These are phyloP conservation scores for Microplitis manilae DNA, from an alignment of 2,888 invertebrate genomes.

Conservation along the genomic window DNA sequence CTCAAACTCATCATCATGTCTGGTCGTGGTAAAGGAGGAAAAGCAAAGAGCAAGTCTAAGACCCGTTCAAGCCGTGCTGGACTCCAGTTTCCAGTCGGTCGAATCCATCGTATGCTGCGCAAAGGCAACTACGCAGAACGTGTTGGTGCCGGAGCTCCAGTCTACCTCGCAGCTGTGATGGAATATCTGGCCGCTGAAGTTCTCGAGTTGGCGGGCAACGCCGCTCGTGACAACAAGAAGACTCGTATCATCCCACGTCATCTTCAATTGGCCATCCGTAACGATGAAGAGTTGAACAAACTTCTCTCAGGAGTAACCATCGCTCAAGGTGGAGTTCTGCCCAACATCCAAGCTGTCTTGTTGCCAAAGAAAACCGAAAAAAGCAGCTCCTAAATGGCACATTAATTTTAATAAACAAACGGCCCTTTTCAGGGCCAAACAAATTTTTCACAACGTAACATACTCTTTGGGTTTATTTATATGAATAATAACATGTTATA, in stretches of 20 bases:
- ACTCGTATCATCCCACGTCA: constrained; percentile 81
- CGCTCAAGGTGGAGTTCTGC: constrained; percentile 87
- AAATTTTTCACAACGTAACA: too few species aligned
- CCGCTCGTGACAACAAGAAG: constrained; percentile 81
- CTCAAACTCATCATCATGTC: constrained; percentile 49
- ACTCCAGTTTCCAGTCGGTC: constrained; percentile 76
- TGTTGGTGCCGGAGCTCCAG: constrained; percentile 74
- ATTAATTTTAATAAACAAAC: constrained; percentile 6
- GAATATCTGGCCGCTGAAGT: constrained; percentile 82
- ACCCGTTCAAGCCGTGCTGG: constrained; percentile 75
- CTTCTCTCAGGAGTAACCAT: constrained; percentile 84
- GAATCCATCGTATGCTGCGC: constrained; percentile 75
- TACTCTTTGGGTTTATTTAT: too few species aligned
- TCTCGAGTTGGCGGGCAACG: constrained; percentile 79
- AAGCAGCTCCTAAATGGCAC: constrained; percentile 39
- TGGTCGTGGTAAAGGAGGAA: constrained; percentile 56
- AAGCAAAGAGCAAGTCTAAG: constrained; percentile 58
- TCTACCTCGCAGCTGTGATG: constrained; percentile 76
- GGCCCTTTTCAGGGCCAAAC: constrained; percentile 48
- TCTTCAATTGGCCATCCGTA: constrained; percentile 83
- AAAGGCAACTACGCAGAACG: constrained; percentile 78
- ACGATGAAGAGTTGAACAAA: constrained; percentile 87
- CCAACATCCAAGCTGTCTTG: constrained; percentile 82
- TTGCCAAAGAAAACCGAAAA: constrained; percentile 80
- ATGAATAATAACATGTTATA: too few species aligned